These are phyloP conservation scores for Alfaro cultratus DNA, from an alignment of 2,797 vertebrate genomes.

Conservation along the genomic window DNA sequence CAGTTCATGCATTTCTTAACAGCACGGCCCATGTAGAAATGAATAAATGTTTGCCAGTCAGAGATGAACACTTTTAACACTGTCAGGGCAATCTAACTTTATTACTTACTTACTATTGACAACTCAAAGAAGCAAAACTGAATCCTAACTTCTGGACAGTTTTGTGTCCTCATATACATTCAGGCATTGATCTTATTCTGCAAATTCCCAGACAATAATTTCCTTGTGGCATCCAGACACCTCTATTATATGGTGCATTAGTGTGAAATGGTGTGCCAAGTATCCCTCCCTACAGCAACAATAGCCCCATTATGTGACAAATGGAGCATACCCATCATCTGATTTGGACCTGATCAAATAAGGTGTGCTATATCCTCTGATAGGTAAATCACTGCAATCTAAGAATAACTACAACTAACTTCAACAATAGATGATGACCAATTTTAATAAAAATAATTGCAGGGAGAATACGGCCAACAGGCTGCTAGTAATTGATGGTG, in stretches of 20 bases:
- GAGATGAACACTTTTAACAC: background rate
- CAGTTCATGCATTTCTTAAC: background rate
- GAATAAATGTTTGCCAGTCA: too few species aligned
- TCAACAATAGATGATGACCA: background rate
- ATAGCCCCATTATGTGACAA: background rate
- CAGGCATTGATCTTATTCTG: background rate
- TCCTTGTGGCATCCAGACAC: background rate
- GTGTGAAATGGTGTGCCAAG: background rate
- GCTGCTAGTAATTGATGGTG: background rate
- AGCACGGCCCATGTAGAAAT: background rate
- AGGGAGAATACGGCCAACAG: too few species aligned
- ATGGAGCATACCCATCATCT: background rate
- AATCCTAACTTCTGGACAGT: background rate
- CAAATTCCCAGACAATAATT: background rate
- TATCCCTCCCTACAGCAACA: background rate
- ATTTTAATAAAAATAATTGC: background rate
- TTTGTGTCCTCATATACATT: background rate
- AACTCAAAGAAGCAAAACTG: background rate
- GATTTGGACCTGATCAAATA: background rate
- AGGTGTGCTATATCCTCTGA: background rate
- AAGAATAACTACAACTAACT: background rate
- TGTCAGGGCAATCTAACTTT: background rate
- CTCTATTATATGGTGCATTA: background rate
- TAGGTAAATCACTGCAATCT: background rate
- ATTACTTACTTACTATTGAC: background rate